A percentile compares a stretch with the other conserved stretches of the same genome.
Conservation (phyloP, 1,140 invertebrate genomes). For the Eupristina koningsbergeri region DNA sequence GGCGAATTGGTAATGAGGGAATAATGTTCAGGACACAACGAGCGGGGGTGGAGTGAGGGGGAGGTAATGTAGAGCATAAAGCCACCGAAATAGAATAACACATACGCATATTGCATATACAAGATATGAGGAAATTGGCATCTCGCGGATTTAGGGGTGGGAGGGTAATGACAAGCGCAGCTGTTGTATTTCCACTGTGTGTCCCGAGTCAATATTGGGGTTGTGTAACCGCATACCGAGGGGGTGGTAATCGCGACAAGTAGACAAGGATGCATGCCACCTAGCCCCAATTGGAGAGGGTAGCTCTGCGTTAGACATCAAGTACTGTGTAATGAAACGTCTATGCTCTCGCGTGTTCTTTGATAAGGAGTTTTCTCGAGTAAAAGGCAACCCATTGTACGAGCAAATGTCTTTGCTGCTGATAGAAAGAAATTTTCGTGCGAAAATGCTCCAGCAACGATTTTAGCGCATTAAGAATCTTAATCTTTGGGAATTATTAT, state of each 20-base stretch:
- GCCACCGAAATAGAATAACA: no score
- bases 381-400: no score
- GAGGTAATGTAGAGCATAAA: no score
- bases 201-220: constrained; percentile 51
- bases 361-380: no score
- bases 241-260: no score
- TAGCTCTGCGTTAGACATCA: neutral
- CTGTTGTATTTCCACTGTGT: no score
- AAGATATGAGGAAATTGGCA: neutral
- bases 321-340: neutral
- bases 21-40: neutral
- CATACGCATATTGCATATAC: no score
- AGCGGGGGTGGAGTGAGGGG: neutral
- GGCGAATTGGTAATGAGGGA: neutral
- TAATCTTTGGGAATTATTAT: neutral
- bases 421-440: neutral
- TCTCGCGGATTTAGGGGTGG: neutral
- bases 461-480: no score
- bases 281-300: neutral
- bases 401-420: neutral
- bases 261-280: no score
- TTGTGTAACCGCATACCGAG: neutral
- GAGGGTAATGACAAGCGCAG: neutral
- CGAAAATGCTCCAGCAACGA: neutral
- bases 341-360: no score